A percentile compares a stretch with the other conserved stretches of the same genome.
These are phyloP conservation scores for Anthoscopus minutus DNA, from an alignment of 2,113 vertebrate species.

Conservation along the genomic window DNA sequence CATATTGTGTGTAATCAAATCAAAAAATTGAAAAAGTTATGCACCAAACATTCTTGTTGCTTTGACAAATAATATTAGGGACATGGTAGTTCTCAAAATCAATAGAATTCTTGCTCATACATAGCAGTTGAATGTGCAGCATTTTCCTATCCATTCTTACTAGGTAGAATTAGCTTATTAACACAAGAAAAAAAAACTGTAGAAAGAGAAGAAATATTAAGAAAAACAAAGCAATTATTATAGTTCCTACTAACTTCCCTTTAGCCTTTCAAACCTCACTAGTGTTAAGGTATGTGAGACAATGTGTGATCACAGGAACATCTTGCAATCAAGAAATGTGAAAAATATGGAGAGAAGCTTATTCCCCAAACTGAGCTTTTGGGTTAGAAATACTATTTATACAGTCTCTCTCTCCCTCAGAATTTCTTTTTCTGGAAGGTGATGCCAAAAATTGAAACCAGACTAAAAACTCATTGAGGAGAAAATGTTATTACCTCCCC, in stretches of 20 bases:
- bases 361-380: neutral
- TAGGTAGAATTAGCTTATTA: neutral
- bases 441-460: constrained; percentile 47
- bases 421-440: neutral
- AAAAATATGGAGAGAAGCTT: neutral
- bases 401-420: neutral
- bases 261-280: neutral
- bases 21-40: neutral
- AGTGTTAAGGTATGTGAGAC: neutral
- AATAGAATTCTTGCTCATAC: neutral
- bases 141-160: neutral
- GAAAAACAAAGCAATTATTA: neutral
- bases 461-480: constrained; percentile 41
- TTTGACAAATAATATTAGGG: neutral
- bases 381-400: neutral
- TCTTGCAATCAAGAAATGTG: neutral
- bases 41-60: neutral
- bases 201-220: neutral
- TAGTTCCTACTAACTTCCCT: neutral
- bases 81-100: neutral
- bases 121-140: neutral
- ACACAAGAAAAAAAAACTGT: neutral
- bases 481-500: constrained; percentile 29
- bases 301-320: neutral
- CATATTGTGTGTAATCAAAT: neutral